These are phyloP conservation scores for Argya squamiceps DNA, from an alignment of 2,797 vertebrate genomes.

Conservation along the genomic window DNA sequence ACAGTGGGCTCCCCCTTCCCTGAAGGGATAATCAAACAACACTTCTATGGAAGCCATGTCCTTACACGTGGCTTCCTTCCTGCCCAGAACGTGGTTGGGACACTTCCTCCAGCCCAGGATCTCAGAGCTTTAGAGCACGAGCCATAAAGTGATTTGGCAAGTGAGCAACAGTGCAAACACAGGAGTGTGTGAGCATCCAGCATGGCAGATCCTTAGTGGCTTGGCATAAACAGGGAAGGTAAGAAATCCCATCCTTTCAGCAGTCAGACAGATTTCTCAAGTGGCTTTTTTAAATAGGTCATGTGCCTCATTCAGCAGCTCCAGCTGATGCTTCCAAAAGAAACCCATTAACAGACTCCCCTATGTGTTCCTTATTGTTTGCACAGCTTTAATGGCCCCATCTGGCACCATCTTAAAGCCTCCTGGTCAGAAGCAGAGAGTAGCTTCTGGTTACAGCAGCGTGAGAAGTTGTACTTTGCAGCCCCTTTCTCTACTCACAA, in stretches of 20 bases:
- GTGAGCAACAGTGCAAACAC: constrained; percentile 23
- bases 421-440: constrained; percentile 23
- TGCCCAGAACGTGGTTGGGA: background rate
- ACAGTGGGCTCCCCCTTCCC: background rate
- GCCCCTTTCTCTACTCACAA: background rate
- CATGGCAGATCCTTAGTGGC: constrained; percentile 6
- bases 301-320: constrained; percentile 62
- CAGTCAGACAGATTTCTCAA: constrained; percentile 46
- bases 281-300: constrained; percentile 63
- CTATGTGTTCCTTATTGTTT: constrained; percentile 55
- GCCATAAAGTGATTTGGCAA: constrained; percentile 13
- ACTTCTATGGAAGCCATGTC: background rate
- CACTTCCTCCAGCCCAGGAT: background rate
- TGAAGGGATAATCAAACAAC: background rate
- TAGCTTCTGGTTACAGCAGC: constrained; percentile 44
- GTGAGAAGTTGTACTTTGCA: background rate
- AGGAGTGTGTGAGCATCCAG: constrained; percentile 27
- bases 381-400: constrained; percentile 56
- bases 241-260: constrained; percentile 45
- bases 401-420: constrained; percentile 55
- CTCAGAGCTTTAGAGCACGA: background rate
- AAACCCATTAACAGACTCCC: constrained; percentile 68
- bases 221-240: constrained; percentile 41
- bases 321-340: constrained; percentile 69
- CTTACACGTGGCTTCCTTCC: background rate